Evolutionary conservation across 2,888 invertebrate genomes (phyloP).

Genomic region (Lottia scabra): DNA sequence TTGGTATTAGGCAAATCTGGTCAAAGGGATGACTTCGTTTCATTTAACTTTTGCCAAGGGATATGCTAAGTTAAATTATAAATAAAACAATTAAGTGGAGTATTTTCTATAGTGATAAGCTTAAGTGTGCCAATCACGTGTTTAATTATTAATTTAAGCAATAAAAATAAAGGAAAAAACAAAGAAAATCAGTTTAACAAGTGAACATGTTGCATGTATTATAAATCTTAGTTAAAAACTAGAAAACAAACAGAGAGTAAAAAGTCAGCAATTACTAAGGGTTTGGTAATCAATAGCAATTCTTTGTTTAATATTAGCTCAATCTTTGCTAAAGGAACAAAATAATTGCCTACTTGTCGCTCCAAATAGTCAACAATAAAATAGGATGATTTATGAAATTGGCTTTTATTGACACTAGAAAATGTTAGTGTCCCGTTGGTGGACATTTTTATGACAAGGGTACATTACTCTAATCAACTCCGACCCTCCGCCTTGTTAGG

Average conservation of each 20-base stretch:
- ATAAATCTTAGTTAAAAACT: neutral
- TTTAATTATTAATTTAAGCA: no score
- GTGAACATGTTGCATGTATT: neutral
- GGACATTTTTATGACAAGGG: slow-evolving; percentile 7
- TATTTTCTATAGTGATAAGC: no score
- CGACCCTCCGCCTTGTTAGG: slow-evolving; percentile 4
- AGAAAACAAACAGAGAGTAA: slow-evolving; percentile 3
- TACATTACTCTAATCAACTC: slow-evolving; percentile 1
- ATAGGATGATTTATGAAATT: slow-evolving; percentile 5
- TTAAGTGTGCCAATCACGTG: no score
- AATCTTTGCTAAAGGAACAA: slow-evolving; percentile 2
- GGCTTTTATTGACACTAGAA: slow-evolving; percentile 2
- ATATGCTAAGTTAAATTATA: no score
- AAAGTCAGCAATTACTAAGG: neutral
- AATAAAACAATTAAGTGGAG: no score
- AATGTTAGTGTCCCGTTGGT: slow-evolving; percentile 7
- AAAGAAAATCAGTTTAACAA: neutral
- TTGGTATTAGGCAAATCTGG: no score
- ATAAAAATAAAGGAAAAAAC: no score
- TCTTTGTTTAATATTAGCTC: slow-evolving; percentile 5
- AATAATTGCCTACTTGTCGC: neutral
- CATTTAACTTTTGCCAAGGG: no score
- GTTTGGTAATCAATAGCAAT: neutral
- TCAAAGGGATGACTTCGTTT: no score
- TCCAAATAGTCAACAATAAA: neutral